phyloP scores from a whole-genome alignment of 35 echinoderm and acorn worm species.

The Antedon bifida region DNA sequence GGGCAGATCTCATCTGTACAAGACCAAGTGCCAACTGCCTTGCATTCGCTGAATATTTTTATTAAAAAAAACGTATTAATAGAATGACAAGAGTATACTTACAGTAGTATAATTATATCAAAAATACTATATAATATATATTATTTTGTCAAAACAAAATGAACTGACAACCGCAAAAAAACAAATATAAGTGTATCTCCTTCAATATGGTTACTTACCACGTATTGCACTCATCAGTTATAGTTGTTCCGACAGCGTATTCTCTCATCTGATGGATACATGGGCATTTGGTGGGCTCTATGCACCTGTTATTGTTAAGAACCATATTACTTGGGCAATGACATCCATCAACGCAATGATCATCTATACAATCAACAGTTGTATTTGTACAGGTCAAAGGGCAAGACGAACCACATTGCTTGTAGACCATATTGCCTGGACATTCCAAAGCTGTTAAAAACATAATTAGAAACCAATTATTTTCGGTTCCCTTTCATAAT shows the following conservation, averaged over 20 bases:
- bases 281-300: background rate
- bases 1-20: background rate
- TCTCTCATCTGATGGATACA: background rate
- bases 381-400: constrained; percentile 1
- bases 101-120: too few species aligned
- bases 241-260: background rate
- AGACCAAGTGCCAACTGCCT: background rate
- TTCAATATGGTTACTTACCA: too few species aligned
- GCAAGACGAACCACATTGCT: constrained; percentile 5
- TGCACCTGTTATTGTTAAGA: background rate
- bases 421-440: background rate
- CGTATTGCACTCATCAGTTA: background rate
- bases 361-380: background rate
- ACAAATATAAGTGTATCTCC: too few species aligned
- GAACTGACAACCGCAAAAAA: too few species aligned
- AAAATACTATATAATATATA: too few species aligned
- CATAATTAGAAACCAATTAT: background rate
- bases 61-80: too few species aligned
- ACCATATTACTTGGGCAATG: background rate
- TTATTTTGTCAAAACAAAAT: too few species aligned
- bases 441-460: background rate
- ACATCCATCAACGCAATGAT: constrained; percentile 11
- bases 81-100: too few species aligned
- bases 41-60: background rate
- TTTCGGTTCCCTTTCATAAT: too few species aligned